Base-by-base conservation (phyloP, 2,797 vertebrate species). In the Antennarius maculatus region DNA sequence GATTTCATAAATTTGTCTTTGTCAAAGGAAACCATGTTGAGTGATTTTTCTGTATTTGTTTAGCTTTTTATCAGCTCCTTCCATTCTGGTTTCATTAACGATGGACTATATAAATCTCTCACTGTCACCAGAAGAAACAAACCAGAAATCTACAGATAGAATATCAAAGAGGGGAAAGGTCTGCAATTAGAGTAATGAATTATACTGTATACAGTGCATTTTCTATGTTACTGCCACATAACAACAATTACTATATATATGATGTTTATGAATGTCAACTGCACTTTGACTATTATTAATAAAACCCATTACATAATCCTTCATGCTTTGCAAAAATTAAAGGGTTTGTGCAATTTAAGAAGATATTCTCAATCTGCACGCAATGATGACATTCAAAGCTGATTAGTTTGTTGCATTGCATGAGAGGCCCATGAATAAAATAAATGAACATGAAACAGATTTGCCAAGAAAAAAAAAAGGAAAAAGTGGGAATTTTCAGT, bases 221-320 rank as follows among this genome's bases (percentile, higher is more conserved):
- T 5, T n/a, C 15, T n/a, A n/a, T 1, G 43, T 15, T 29, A 54
- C 39, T 41, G 7, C 39, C 3, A 13, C 13, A 13, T 41, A 41
- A 7, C 6, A 50, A 6, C 1, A n/a, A 16, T 48, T 16, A n/a
- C 39, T 16, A 1, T 3, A n/a, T 18, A 10, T 16, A 16, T 15
- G n/a, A 0, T 47, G 7, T 56, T 29, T 56, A 46, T 29, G 12
- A 27, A n/a, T 76, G 8, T 52, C 29, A 29, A 45, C 50, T 61
- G 15, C 10, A 58, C 37, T 13, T 17, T 41, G 37, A 39, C 3
- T 15, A 46, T 58, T 23, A 48, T 60, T 8, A 23, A 39, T 9
- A 63, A 46, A 62, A 7, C 2, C 18, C 31, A 23, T 84, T 54
- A 72, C 42, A 61, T 69, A 82, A 82, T 12, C 46, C 49, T 29